Evolutionary conservation across 1,140 invertebrate genomes (phyloP).

Genomic region (Drosophila carrolli): DNA sequence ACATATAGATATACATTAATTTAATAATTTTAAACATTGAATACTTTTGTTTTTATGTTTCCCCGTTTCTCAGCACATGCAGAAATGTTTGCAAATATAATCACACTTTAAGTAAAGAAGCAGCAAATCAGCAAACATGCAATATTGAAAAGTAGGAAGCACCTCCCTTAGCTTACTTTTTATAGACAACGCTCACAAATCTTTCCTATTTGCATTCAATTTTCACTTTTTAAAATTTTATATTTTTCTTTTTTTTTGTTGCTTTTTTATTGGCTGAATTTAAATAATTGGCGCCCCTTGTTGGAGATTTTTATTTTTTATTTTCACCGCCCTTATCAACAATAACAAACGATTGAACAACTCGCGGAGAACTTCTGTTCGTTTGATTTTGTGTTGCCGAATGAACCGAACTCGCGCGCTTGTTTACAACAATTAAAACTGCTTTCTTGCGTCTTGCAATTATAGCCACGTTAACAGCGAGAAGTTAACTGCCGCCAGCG

Average conservation of each 20-base stretch:
- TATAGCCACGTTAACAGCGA: constrained; percentile 75
- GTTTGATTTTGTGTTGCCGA: constrained; percentile 24
- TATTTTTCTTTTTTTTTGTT: constrained; percentile 1
- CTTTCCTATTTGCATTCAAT: neutral
- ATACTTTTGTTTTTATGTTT: no score
- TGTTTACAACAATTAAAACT: constrained; percentile 77
- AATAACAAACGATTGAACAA: constrained; percentile 28
- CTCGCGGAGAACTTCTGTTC: constrained; percentile 20
- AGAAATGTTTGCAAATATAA: neutral
- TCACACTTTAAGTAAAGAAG: neutral
- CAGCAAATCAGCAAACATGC: constrained; percentile 22
- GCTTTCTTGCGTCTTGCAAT: constrained; percentile 59
- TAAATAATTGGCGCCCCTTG: constrained; percentile 12
- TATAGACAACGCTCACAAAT: neutral
- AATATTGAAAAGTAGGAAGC: constrained; percentile 62
- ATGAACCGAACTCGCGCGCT: constrained; percentile 68
- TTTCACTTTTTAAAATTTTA: neutral
- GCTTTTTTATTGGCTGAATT: neutral
- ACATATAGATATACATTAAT: no score
- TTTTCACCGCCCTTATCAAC: constrained; percentile 56
- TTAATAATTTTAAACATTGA: no score
- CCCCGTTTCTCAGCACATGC: no score
- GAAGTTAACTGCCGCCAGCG: constrained; percentile 51
- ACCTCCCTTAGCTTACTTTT: constrained; percentile 1
- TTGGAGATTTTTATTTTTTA: neutral